phyloP scores from a whole-genome alignment of 2,797 vertebrate genomes.

The Bradypodion pumilum region DNA sequence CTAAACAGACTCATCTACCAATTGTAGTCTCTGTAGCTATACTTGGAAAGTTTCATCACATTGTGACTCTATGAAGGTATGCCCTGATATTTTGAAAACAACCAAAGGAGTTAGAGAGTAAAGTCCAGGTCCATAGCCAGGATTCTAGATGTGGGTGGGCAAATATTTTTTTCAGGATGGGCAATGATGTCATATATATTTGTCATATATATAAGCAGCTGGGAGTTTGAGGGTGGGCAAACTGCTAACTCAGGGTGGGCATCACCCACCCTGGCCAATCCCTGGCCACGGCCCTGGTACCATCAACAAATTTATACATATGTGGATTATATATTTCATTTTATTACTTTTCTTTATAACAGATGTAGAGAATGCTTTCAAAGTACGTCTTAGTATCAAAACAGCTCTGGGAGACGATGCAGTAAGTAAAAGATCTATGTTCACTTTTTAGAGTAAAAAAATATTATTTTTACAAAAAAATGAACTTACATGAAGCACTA shows the following conservation, averaged over 20 bases:
- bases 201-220: no score
- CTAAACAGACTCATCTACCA: not conserved
- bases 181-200: no score
- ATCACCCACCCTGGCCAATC: no score
- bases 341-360: slow-evolving; percentile 59
- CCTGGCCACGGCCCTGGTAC: no score
- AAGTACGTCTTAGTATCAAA: slow-evolving; percentile 92
- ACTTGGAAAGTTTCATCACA: not conserved
- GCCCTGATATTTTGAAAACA: slow-evolving; percentile 25
- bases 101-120: not conserved
- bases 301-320: slow-evolving; percentile 1
- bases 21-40: not conserved
- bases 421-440: slow-evolving; percentile 78
- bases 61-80: slow-evolving; percentile 16
- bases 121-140: no score
- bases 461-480: slow-evolving; percentile 12
- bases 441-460: slow-evolving; percentile 31
- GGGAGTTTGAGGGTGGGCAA: no score
- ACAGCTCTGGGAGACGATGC: slow-evolving; percentile 88
- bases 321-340: slow-evolving; percentile 22
- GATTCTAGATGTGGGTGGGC: no score
- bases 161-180: no score
- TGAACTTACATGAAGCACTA: slow-evolving; percentile 19
- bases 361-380: slow-evolving; percentile 82
- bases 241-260: no score